Conservation (phyloP, 1,140 invertebrate species). For the Rhopalosiphum padi region DNA sequence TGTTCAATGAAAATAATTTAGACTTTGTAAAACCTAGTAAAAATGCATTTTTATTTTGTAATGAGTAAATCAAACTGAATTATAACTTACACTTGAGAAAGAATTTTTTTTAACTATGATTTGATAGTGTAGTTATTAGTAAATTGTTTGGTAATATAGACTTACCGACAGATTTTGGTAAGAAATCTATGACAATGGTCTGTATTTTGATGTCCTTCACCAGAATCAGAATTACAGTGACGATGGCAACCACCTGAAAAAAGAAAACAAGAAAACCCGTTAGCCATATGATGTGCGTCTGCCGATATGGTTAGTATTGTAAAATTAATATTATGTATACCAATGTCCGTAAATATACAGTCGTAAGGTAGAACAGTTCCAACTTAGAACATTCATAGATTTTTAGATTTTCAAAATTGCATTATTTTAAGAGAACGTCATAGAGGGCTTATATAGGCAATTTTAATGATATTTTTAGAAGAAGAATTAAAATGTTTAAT, state of each 20-base stretch:
- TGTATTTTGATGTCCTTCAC: constrained; percentile 71
- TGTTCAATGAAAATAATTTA: background rate
- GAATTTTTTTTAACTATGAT: background rate
- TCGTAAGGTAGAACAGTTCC: background rate
- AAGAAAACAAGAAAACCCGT: constrained; percentile 59
- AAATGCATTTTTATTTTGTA: background rate
- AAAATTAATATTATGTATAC: background rate
- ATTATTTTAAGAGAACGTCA: background rate
- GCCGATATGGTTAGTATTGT: background rate
- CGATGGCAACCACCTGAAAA: constrained; percentile 60
- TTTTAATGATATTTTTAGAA: background rate
- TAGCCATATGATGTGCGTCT: background rate
- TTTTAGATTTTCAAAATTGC: background rate
- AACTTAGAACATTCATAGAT: background rate
- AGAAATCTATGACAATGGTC: constrained; percentile 73
- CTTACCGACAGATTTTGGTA: constrained; percentile 66
- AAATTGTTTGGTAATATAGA: background rate
- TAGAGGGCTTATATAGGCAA: background rate
- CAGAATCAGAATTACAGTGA: constrained; percentile 62
- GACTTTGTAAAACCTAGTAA: too few species aligned
- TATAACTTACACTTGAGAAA: constrained; percentile 23
- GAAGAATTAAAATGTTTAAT: too few species aligned
- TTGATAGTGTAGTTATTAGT: background rate
- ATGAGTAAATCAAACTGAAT: background rate
- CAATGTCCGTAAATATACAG: background rate